phyloP scores from a whole-genome alignment of 2,888 invertebrate genomes.

The Caenorhabditis sulstoni region DNA sequence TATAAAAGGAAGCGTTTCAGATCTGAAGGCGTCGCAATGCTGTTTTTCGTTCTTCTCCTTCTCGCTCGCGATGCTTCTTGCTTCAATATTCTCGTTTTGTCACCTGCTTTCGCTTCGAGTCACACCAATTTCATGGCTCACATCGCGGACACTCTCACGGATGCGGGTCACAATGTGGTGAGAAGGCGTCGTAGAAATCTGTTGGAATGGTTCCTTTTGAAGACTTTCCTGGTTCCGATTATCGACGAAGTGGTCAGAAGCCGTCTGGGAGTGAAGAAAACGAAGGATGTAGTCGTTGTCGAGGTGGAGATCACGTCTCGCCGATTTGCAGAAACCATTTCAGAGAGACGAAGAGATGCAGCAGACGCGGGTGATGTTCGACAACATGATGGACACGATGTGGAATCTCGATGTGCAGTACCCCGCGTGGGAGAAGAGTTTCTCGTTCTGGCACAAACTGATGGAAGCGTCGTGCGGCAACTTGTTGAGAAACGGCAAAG shows the following conservation, averaged over 20 bases:
- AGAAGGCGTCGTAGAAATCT: background rate
- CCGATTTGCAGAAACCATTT: too few species aligned
- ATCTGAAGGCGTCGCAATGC: too few species aligned
- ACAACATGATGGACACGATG: too few species aligned
- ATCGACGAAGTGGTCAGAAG: constrained; percentile 11
- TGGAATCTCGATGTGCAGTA: too few species aligned
- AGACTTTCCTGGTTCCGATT: constrained; percentile 48
- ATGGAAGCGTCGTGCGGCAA: too few species aligned
- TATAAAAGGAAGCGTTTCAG: too few species aligned
- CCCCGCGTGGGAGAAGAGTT: too few species aligned
- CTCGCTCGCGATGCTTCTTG: background rate
- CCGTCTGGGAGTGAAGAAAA: constrained; percentile 21
- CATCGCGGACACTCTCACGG: constrained; percentile 58
- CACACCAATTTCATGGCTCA: constrained; percentile 63
- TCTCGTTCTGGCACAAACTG: too few species aligned
- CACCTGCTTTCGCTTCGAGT: constrained; percentile 56
- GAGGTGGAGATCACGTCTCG: constrained; percentile 18
- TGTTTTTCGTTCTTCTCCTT: background rate
- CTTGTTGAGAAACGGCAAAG: too few species aligned
- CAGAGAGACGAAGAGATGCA: too few species aligned
- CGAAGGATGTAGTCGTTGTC: constrained; percentile 34
- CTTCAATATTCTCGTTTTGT: constrained; percentile 60
- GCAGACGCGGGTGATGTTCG: too few species aligned
- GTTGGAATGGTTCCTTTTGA: constrained; percentile 2
- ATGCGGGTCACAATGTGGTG: constrained; percentile 65